Evolutionary conservation across 1,140 invertebrate species (phyloP).

Genomic region (Megalonaias nervosa): DNA sequence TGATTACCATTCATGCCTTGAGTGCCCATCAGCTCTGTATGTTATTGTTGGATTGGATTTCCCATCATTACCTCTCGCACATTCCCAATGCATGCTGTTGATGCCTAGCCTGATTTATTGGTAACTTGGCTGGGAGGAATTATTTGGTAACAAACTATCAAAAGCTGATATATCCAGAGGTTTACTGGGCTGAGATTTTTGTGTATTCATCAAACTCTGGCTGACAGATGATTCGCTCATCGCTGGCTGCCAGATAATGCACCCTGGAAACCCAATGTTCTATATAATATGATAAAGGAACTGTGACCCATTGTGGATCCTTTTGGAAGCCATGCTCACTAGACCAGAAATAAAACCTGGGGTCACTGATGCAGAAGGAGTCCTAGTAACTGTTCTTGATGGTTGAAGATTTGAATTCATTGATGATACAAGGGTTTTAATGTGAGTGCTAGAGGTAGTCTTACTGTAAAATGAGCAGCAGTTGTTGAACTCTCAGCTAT

Average conservation of each 20-base stretch:
- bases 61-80: conserved; percentile 25
- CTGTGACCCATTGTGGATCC: conserved; percentile 6
- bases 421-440: conserved; percentile 75
- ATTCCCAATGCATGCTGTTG: conserved; percentile 8
- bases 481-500: conserved; percentile 28
- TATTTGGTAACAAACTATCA: conserved; percentile 57
- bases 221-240: conserved; percentile 14
- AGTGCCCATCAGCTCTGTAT: conserved; percentile 29
- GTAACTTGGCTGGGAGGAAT: conserved; percentile 39
- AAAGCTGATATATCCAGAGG: conserved; percentile 59
- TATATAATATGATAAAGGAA: not conserved
- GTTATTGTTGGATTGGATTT: conserved; percentile 6
- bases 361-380: not conserved
- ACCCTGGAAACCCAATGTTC: conserved; percentile 7
- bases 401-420: conserved; percentile 76
- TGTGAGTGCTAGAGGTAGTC: conserved; percentile 42
- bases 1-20: conserved; percentile 38
- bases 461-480: conserved; percentile 38
- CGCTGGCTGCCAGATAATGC: not conserved
- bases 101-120: conserved; percentile 52
- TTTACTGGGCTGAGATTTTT: conserved; percentile 12
- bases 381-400: conserved; percentile 14
- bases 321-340: not conserved
- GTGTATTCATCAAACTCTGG: conserved; percentile 7
- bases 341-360: not conserved